These are phyloP conservation scores for Dynastes hyllus DNA, from an alignment of 2,888 invertebrate species.

Conservation along the genomic window DNA sequence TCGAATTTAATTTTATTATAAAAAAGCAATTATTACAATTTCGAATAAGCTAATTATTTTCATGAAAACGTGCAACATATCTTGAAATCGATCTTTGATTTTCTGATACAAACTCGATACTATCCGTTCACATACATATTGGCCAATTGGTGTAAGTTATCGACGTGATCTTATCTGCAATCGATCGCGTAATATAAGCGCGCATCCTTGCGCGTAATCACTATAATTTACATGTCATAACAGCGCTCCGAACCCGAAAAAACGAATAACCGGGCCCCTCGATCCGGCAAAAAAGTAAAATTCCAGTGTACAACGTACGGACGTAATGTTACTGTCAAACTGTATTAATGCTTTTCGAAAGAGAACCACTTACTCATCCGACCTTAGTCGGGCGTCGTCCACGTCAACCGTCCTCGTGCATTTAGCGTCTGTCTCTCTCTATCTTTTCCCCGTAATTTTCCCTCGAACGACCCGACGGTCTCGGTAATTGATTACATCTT, in stretches of 20 bases:
- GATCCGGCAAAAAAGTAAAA: background rate
- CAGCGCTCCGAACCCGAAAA: background rate
- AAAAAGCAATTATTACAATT: too few species aligned
- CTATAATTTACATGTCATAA: conserved; percentile 41
- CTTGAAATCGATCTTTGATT: too few species aligned
- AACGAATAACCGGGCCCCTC: background rate
- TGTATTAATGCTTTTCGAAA: conserved; percentile 34
- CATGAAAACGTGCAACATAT: too few species aligned
- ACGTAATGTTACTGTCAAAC: conserved; percentile 45
- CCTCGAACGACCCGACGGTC: background rate
- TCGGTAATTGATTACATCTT: conserved; percentile 40
- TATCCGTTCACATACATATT: background rate
- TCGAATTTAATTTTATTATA: too few species aligned
- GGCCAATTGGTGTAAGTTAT: too few species aligned
- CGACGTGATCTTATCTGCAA: background rate
- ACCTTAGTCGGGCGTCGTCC: conserved; percentile 14
- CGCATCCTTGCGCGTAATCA: conserved; percentile 26
- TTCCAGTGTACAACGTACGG: background rate
- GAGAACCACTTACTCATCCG: conserved; percentile 33
- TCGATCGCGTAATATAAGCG: conserved; percentile 18
- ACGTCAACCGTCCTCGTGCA: too few species aligned
- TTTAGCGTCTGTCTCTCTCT: background rate
- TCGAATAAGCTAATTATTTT: too few species aligned
- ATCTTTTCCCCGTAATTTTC: background rate
- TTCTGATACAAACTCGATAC: background rate